Evolutionary conservation across 64 coral and sea anemone species (phyloP), one percentile per base, ranked within the genome.

Genomic region (Trachythela sp.): DNA sequence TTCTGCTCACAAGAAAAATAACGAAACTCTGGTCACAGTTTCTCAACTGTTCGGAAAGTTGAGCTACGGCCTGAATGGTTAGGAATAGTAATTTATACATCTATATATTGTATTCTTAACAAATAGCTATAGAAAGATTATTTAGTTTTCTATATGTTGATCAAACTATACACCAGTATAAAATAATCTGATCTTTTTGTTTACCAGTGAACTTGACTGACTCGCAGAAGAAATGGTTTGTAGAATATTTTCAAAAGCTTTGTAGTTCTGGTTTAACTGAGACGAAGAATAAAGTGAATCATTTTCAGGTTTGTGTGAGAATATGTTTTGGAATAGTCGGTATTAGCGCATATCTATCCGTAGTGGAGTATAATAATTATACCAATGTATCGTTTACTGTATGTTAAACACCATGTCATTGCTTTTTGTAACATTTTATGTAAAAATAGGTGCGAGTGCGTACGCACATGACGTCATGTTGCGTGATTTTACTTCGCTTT

Each of bases 181-280:
- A 15, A n/a, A 27, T n/a, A 64, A 27, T 59, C 24, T 22, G 20
- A n/a, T 20, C 2, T 84, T 48, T 70, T 20, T 76, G 27, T 84
- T 58, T n/a, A n/a, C 6, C 70, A 99, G 96, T 99, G 24, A 99
- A 99, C 56, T 88, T 99, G 90, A 86, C 92, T 89, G 96, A 99
- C 26, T 83, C n/a, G 32, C 91, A 99, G 59, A 99, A 86, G 90
- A 93, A 91, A 40, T 99, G 96, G 96, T 99, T 99, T 48, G 85
- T 99, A 24, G 96, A 99, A 17, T 99, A 93, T 80, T 99, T 94
- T 77, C 89, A 88, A 58, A 94, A 77, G 34, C 87, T 99, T 49
- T 87, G 96, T 84, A 29, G 36, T 72, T 94, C 93, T 87, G 96
- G 96, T 35, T 94, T 91, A 88, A 93, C 93, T 4, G 94, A 91